Conservation (phyloP, 2,888 invertebrate species). For the Mamestra brassicae region DNA sequence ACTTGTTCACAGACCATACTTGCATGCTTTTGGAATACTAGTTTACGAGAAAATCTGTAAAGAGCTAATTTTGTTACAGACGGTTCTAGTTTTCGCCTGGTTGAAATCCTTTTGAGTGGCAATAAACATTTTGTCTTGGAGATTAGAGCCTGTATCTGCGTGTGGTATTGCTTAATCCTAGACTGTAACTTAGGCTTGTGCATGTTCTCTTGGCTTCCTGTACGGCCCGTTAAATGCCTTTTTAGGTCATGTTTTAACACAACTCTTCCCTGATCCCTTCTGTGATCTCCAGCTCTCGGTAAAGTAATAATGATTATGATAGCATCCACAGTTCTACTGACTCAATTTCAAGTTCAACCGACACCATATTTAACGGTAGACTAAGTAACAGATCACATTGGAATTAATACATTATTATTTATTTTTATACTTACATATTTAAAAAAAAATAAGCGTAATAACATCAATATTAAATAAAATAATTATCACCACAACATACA, state of each 20-base stretch:
- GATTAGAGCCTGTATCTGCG: neutral
- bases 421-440: too few relatives aligned
- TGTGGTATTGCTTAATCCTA: neutral
- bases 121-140: slow-evolving; percentile 8
- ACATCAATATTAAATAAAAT: neutral
- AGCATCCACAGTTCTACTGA: slow-evolving; percentile 14
- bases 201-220: neutral
- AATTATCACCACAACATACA: slow-evolving; percentile 50
- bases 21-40: slow-evolving; percentile 55
- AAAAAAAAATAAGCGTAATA: too few relatives aligned
- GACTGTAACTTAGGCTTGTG: slow-evolving; percentile 1
- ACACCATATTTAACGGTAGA: slow-evolving; percentile 38
- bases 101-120: neutral
- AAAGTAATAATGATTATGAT: slow-evolving; percentile 20
- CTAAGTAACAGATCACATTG: too few relatives aligned
- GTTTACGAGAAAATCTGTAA: slow-evolving; percentile 53
- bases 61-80: slow-evolving; percentile 35
- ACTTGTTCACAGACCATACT: slow-evolving; percentile 60
- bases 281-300: slow-evolving; percentile 4
- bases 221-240: neutral
- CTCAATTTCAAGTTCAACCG: slow-evolving; percentile 33
- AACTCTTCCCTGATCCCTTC: neutral
- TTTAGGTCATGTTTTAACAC: slow-evolving; percentile 5
- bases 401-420: too few relatives aligned
- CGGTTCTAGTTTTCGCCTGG: slow-evolving; percentile 21